phyloP scores from a whole-genome alignment of 2,797 vertebrate genomes.

The Platyrinchus mystaceus region DNA sequence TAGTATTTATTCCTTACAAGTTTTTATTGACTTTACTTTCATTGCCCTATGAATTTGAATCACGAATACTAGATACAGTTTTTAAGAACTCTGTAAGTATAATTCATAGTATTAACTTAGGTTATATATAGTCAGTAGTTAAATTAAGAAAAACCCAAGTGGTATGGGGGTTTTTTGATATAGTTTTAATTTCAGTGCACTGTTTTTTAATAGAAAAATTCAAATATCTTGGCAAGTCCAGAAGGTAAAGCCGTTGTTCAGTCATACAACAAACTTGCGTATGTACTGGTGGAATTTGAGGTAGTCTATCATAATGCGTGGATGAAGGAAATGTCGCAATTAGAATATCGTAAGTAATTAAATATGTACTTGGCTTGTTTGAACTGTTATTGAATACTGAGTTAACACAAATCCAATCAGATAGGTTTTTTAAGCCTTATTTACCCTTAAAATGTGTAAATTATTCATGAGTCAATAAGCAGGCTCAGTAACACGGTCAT shows the following conservation, averaged over 20 bases:
- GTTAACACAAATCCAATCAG: background rate
- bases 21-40: background rate
- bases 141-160: background rate
- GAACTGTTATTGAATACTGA: background rate
- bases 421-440: background rate
- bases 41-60: background rate
- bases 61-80: background rate
- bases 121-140: background rate
- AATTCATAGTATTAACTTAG: background rate
- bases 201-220: conserved; percentile 76
- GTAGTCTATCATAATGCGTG: conserved; percentile 76
- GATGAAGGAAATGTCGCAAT: conserved; percentile 76
- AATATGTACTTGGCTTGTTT: background rate
- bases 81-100: background rate
- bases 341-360: conserved; percentile 75
- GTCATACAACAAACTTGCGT: conserved; percentile 80
- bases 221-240: conserved; percentile 75
- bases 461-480: background rate
- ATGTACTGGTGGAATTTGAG: conserved; percentile 79
- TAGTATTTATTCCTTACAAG: background rate
- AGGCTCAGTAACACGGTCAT: background rate
- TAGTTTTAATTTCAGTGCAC: background rate
- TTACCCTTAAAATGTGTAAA: background rate
- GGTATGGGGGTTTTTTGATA: background rate
- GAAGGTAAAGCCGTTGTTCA: conserved; percentile 80